These are phyloP conservation scores for Trichogramma pretiosum DNA, from an alignment of 1,140 invertebrate genomes.

Conservation along the genomic window DNA sequence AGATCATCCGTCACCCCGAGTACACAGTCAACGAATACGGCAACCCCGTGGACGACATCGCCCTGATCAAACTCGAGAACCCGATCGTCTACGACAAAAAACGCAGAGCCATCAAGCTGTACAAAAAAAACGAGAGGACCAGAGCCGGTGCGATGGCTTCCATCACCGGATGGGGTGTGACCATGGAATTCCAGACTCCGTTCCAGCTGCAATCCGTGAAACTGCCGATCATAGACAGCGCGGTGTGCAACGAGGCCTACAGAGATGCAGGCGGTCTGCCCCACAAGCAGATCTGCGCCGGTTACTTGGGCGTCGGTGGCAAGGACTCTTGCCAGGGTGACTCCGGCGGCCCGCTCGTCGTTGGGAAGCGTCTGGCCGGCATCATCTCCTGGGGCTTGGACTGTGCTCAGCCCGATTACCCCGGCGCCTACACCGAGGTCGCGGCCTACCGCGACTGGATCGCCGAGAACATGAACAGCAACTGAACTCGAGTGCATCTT, in stretches of 20 bases:
- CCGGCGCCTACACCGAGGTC: conserved; percentile 48
- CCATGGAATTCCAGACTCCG: neutral
- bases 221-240: conserved; percentile 22
- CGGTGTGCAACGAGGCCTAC: conserved; percentile 20
- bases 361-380: conserved; percentile 37
- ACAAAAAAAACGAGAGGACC: conserved; percentile 17
- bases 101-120: no score
- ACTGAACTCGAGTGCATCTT: no score
- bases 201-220: conserved; percentile 19
- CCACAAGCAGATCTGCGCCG: conserved; percentile 41
- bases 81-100: no score
- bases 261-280: conserved; percentile 12
- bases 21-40: neutral
- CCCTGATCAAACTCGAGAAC: neutral
- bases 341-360: conserved; percentile 35
- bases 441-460: conserved; percentile 39
- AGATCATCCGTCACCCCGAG: neutral
- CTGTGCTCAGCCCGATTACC: conserved; percentile 42
- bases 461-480: no score
- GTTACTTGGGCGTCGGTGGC: conserved; percentile 35
- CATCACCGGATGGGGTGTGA: conserved; percentile 39
- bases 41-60: neutral
- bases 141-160: conserved; percentile 22
- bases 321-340: conserved; percentile 46
- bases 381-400: conserved; percentile 51